Percentiles rank a stretch among this genome's conserved stretches.
Evolutionary conservation across 1,140 invertebrate genomes (phyloP).

Genomic region (Drosophila bocki): DNA sequence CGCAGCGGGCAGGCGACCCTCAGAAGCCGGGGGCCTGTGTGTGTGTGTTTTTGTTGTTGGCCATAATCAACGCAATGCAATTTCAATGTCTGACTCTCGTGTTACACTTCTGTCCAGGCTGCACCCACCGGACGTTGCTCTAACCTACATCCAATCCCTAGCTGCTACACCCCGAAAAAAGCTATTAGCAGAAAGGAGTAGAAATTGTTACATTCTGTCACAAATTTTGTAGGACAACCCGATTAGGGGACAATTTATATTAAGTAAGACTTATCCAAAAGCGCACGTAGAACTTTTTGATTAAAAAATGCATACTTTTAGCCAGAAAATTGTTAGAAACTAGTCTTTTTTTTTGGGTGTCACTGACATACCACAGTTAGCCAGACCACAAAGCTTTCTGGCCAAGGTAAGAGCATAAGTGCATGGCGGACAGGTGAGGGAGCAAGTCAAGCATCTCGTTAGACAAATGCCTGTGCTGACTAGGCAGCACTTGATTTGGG

Average conservation of each 20-base stretch:
- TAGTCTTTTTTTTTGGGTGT: neutral
- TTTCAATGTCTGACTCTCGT: slow-evolving; percentile 80
- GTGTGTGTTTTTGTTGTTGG: slow-evolving; percentile 61
- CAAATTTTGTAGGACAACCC: neutral
- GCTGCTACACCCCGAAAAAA: slow-evolving; percentile 11
- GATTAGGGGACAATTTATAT: neutral
- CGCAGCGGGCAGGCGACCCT: slow-evolving; percentile 52
- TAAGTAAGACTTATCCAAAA: neutral
- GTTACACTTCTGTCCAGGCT: slow-evolving; percentile 54
- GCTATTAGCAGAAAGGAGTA: slow-evolving; percentile 7
- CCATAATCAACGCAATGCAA: slow-evolving; percentile 80
- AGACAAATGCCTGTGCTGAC: slow-evolving; percentile 56
- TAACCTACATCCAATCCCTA: neutral
- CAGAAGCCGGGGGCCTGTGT: slow-evolving; percentile 30
- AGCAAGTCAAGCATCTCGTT: slow-evolving; percentile 44
- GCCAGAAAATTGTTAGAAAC: neutral
- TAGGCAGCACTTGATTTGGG: slow-evolving; percentile 58
- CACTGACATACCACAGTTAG: slow-evolving; percentile 6
- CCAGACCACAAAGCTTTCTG: slow-evolving; percentile 6
- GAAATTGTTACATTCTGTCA: neutral
- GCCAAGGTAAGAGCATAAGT: slow-evolving; percentile 28
- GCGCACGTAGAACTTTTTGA: neutral
- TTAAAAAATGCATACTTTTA: neutral
- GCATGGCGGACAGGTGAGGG: slow-evolving; percentile 1
- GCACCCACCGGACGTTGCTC: slow-evolving; percentile 11